Base-by-base conservation (phyloP, 2,113 vertebrate species). In the Psilopsiagon aymara region DNA sequence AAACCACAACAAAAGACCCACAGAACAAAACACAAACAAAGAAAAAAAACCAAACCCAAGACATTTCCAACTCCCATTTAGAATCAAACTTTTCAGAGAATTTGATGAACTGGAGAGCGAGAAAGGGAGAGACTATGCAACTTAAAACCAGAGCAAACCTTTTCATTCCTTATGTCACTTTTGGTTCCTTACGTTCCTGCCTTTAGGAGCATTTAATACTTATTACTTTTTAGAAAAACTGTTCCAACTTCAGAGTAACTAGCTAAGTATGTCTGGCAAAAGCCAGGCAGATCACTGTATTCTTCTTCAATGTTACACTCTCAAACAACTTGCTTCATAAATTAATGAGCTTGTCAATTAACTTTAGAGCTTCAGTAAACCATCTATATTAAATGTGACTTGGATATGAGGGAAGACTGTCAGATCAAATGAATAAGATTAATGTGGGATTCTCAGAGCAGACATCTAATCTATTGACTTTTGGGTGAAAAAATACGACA, bases 311-410 rank as follows among this genome's bases (percentile, higher is more conserved):
- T 8, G 35, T 86, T 94, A 89, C 37, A 66, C 33, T 66, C 82
- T 55, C 63, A 51, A 84, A 91, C 46, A 94, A 73, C 31, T 78
- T 27, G 24, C 66, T 82, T 80, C 75, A 82, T 83, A 91, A 95
- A 87, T 91, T 96, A 96, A 94, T 4, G 7, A 94, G 86, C 74
- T 84, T 87, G 83, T 93, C 91, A 94, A 95, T 97, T 95, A 95
- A 92, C 62, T 93, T 89, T 63, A 88, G 75, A 91, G 74, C 64
- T 88, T 77, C 81, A 88, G 86, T 94, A 95, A 94, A 96, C 37
- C 69, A 35, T 57, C 74, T 87, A 39, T 91, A 96, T 91, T 95
- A 93, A 91, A 95, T 91, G 82, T 31, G 70, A 90, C 74, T 96
- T 88, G 41, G 35, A 69, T 87, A 63, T 52, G n/a, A 94, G 63